Evolutionary conservation across 2,113 vertebrate genomes (phyloP).

Genomic region (Callocephalon fimbriatum): DNA sequence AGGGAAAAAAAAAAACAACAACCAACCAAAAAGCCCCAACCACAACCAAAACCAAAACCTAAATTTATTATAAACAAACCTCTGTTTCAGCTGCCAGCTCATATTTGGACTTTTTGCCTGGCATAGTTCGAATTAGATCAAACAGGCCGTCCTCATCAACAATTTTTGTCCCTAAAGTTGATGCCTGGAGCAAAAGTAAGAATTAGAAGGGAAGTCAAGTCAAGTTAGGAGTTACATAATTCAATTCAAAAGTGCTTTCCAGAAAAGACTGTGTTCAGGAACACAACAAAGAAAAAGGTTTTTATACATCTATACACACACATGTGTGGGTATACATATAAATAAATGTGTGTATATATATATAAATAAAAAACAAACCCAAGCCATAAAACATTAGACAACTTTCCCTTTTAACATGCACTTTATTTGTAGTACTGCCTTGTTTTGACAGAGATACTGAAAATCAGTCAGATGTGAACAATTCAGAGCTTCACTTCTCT

Average conservation of each 20-base stretch:
- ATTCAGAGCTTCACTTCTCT: neutral
- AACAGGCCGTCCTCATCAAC: constrained; percentile 93
- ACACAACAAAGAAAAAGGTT: neutral
- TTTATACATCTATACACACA: neutral
- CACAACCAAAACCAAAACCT: too few species aligned
- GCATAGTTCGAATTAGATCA: constrained; percentile 90
- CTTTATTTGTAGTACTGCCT: neutral
- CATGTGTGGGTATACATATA: rapidly evolving
- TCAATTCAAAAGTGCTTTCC: neutral
- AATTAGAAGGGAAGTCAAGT: constrained; percentile 16
- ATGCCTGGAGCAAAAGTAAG: constrained; percentile 80
- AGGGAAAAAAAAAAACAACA: neutral
- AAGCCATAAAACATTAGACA: neutral
- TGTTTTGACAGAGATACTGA: neutral
- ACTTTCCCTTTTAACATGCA: neutral
- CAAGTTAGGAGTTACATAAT: neutral
- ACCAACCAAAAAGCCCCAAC: neutral
- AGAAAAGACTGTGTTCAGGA: neutral
- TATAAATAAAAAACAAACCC: neutral
- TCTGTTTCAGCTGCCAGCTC: constrained; percentile 89
- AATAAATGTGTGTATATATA: neutral
- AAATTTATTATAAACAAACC: constrained; percentile 72
- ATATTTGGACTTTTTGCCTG: constrained; percentile 96
- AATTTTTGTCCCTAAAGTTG: constrained; percentile 88
- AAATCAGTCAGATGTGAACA: neutral